Conservation (phyloP, 2,113 vertebrate species). For the Gambusia holbrooki region DNA sequence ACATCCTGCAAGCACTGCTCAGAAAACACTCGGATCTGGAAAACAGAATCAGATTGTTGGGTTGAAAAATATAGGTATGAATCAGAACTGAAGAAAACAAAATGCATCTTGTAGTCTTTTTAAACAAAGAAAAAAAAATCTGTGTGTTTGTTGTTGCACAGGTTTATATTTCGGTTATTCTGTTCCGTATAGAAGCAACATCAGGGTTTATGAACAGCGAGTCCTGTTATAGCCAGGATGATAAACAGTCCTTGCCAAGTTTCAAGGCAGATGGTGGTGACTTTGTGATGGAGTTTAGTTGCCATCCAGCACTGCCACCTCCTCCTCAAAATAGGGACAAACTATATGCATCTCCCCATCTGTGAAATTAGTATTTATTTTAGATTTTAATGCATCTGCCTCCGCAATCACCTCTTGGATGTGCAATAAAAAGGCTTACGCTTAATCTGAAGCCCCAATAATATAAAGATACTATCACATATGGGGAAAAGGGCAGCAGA, state of each 20-base stretch:
- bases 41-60: not conserved
- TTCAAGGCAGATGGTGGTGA: slow-evolving; percentile 70
- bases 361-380: not conserved
- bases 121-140: slow-evolving; percentile 40
- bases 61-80: not conserved
- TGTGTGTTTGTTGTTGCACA: slow-evolving; percentile 30
- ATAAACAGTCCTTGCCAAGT: slow-evolving; percentile 54
- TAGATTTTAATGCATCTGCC: not conserved
- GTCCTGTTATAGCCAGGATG: slow-evolving; percentile 48
- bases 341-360: slow-evolving; percentile 2
- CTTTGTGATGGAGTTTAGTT: slow-evolving; percentile 48
- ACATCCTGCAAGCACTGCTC: not conserved
- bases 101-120: slow-evolving; percentile 7
- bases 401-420: not conserved
- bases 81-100: not conserved
- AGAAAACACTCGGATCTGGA: not conserved
- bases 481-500: not conserved
- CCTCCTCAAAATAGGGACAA: slow-evolving; percentile 19
- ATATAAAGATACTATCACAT: not conserved
- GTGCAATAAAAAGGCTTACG: not conserved
- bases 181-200: slow-evolving; percentile 40
- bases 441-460: not conserved
- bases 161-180: slow-evolving; percentile 9
- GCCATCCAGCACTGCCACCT: slow-evolving; percentile 25
- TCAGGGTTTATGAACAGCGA: slow-evolving; percentile 54